Conservation (phyloP, 1,140 invertebrate species). For the Diorhabda elongata region DNA sequence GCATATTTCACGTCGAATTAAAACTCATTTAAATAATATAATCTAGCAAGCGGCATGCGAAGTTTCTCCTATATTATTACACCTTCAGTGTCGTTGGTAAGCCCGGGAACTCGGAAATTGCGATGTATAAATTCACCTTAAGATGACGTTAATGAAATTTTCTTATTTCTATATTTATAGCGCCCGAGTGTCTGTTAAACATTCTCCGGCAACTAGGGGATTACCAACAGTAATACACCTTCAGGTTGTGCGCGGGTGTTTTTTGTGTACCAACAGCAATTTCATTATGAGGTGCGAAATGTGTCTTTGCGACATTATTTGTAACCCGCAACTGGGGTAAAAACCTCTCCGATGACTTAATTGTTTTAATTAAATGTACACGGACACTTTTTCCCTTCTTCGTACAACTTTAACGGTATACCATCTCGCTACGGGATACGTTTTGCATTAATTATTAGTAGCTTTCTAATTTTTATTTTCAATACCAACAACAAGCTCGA, state of each 20-base stretch:
- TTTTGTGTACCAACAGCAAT: conserved; percentile 19
- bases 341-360: conserved; percentile 16
- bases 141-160: conserved; percentile 56
- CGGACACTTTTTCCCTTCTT: too few species aligned
- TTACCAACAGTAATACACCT: conserved; percentile 13
- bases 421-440: too few species aligned
- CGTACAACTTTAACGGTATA: too few species aligned
- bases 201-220: conserved; percentile 14
- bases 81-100: conserved; percentile 40
- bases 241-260: conserved; percentile 8
- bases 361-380: conserved; percentile 20
- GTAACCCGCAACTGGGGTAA: conserved; percentile 14
- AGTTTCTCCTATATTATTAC: conserved; percentile 43
- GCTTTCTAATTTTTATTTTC: too few species aligned
- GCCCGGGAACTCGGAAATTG: conserved; percentile 48
- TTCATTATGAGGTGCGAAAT: conserved; percentile 26
- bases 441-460: too few species aligned
- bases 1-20: conserved; percentile 34
- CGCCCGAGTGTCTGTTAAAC: conserved; percentile 30
- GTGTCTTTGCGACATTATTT: conserved; percentile 20
- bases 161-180: conserved; percentile 49
- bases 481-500: too few species aligned
- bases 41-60: conserved; percentile 29
- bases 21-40: conserved; percentile 45
- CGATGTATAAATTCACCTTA: conserved; percentile 53